These are phyloP conservation scores for Melitaea athalia DNA, from an alignment of 2,888 invertebrate species.

Conservation along the genomic window DNA sequence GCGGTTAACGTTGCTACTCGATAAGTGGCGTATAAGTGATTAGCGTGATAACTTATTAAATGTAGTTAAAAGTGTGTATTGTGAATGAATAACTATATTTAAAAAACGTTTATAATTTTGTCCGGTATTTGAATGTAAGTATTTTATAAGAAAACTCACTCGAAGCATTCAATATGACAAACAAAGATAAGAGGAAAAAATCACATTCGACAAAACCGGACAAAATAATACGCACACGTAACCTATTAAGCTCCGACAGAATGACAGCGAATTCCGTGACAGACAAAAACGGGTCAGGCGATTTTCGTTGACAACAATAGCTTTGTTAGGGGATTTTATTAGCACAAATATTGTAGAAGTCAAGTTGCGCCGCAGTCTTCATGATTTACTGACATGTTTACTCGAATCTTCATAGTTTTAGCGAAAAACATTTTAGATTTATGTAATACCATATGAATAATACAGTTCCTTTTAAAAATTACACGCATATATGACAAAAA, in stretches of 20 bases:
- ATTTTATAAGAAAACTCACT: background rate
- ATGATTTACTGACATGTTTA: conserved; percentile 80
- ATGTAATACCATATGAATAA: conserved; percentile 14
- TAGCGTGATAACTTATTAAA: no score
- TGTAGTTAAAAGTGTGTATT: no score
- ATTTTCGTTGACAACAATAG: conserved; percentile 78
- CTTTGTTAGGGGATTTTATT: conserved; percentile 79
- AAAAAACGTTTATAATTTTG: no score
- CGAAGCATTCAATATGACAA: background rate
- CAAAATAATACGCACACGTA: conserved; percentile 23
- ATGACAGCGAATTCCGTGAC: conserved; percentile 61
- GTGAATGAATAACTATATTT: no score
- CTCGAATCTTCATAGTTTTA: conserved; percentile 67
- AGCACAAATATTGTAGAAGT: conserved; percentile 79
- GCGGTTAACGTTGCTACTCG: no score
- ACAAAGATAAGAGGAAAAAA: conserved; percentile 2
- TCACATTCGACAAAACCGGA: conserved; percentile 11
- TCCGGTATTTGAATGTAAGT: background rate
- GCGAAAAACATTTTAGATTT: conserved; percentile 31
- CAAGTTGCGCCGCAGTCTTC: conserved; percentile 69
- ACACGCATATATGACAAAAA: background rate
- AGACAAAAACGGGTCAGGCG: conserved; percentile 72
- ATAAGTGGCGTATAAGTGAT: no score
- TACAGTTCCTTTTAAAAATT: conserved; percentile 18
- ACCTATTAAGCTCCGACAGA: conserved; percentile 47